Percentiles rank a stretch among this genome's conserved stretches.
phyloP scores from a whole-genome alignment of 2,797 vertebrate genomes.

The Leontopithecus rosalia region DNA sequence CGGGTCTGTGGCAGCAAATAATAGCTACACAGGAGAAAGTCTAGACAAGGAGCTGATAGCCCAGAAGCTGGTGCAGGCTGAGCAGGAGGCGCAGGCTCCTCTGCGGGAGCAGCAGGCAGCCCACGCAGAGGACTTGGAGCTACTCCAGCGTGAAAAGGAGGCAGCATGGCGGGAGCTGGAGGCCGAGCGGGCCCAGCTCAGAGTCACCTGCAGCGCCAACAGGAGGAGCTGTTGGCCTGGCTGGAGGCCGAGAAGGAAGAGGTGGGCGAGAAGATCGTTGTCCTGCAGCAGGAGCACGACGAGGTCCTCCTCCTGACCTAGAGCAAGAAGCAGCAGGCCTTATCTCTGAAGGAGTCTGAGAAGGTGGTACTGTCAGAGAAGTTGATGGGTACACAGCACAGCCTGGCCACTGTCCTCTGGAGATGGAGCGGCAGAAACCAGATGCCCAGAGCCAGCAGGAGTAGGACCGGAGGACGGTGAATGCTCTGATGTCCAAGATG shows the following conservation, averaged over 20 bases:
- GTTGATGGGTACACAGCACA: conserved; percentile 85
- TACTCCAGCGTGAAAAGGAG: conserved; percentile 90
- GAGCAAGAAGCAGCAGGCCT: conserved; percentile 92
- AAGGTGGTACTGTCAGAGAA: conserved; percentile 88
- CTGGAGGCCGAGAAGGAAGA: conserved; percentile 88
- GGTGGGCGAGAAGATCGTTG: conserved; percentile 88
- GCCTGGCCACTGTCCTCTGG: conserved; percentile 86
- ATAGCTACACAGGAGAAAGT: conserved; percentile 84
- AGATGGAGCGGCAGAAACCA: conserved; percentile 88
- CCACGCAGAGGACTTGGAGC: conserved; percentile 90
- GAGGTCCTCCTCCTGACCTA: conserved; percentile 91
- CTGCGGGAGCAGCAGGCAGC: conserved; percentile 85
- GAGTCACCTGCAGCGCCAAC: conserved; percentile 86
- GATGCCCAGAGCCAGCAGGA: conserved; percentile 87
- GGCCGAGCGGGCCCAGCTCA: conserved; percentile 85
- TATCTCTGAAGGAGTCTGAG: conserved; percentile 88
- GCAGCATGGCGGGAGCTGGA: conserved; percentile 86
- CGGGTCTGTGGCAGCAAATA: conserved; percentile 83
- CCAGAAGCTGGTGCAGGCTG: conserved; percentile 84
- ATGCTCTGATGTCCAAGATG: conserved; percentile 85
- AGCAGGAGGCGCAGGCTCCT: conserved; percentile 87
- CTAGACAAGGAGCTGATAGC: conserved; percentile 86
- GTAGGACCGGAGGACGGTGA: conserved; percentile 89
- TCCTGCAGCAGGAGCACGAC: conserved; percentile 88
- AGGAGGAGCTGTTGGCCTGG: conserved; percentile 88